Evolutionary conservation across 2,888 invertebrate species (phyloP).

Genomic region (Beris morrisii): DNA sequence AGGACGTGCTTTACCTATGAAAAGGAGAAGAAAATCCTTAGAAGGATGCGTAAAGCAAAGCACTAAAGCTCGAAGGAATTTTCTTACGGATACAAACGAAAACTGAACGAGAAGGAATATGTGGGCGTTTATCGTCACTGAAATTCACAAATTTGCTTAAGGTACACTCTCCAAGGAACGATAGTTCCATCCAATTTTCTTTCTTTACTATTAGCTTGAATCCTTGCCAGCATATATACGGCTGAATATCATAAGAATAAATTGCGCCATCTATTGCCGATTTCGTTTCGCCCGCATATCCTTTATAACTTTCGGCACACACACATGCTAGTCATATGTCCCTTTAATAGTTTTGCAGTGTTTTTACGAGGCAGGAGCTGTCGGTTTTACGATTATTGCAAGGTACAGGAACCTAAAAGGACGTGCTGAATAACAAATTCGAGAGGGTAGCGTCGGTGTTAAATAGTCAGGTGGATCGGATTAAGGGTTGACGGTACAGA

Average conservation of each 20-base stretch:
- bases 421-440: slow-evolving; percentile 5
- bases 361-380: slow-evolving; percentile 22
- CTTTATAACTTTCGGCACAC: background rate
- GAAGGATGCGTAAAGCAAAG: no score
- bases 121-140: slow-evolving; percentile 7
- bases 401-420: slow-evolving; percentile 13
- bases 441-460: background rate
- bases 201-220: slow-evolving; percentile 1
- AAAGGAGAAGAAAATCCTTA: no score
- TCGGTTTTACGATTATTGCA: slow-evolving; percentile 29
- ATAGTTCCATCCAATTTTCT: slow-evolving; percentile 5
- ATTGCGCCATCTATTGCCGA: slow-evolving; percentile 8
- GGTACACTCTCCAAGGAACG: background rate
- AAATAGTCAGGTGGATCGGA: slow-evolving; percentile 5
- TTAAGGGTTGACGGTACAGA: background rate
- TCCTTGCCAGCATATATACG: background rate
- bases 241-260: slow-evolving; percentile 16
- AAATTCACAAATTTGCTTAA: slow-evolving; percentile 11
- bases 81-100: background rate
- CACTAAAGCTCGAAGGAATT: background rate
- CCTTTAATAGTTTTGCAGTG: slow-evolving; percentile 28
- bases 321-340: slow-evolving; percentile 11
- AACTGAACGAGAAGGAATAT: slow-evolving; percentile 11
- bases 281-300: background rate
- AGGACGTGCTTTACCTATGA: no score